Percentiles rank a stretch among this genome's conserved stretches.
Evolutionary conservation across 2,797 vertebrate genomes (phyloP).

Genomic region (Muraenolepis orangiensis): DNA sequence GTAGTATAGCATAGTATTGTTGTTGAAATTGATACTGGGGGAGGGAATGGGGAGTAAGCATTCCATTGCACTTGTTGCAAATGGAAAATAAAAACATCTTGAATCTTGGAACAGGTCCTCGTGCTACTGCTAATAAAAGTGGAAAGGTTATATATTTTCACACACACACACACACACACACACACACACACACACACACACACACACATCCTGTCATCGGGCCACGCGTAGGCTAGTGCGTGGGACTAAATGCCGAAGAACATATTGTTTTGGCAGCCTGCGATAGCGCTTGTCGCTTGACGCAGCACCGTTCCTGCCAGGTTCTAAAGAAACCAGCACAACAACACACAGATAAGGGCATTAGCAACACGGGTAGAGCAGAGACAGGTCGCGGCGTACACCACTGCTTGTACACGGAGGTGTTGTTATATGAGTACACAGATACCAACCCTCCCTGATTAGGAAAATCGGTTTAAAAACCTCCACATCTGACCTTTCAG

Average conservation of each 20-base stretch:
- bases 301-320: neutral
- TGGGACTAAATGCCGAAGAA: neutral
- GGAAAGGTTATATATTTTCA: too few species aligned
- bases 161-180: neutral
- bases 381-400: neutral
- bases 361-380: neutral
- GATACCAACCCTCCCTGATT: neutral
- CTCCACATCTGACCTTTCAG: too few species aligned
- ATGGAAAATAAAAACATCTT: too few species aligned
- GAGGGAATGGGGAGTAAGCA: too few species aligned
- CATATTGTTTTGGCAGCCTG: neutral
- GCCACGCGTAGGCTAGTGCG: neutral
- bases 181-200: neutral
- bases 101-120: too few species aligned
- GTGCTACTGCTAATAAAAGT: too few species aligned
- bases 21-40: too few species aligned
- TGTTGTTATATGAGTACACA: neutral
- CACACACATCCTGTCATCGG: neutral
- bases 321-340: neutral
- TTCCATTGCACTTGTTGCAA: too few species aligned
- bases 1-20: too few species aligned
- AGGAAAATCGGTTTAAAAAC: neutral
- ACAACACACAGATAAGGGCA: neutral
- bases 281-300: neutral
- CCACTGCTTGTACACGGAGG: neutral